phyloP scores from a whole-genome alignment of 2,797 vertebrate species.

The Poeciliopsis paucimaculata region DNA sequence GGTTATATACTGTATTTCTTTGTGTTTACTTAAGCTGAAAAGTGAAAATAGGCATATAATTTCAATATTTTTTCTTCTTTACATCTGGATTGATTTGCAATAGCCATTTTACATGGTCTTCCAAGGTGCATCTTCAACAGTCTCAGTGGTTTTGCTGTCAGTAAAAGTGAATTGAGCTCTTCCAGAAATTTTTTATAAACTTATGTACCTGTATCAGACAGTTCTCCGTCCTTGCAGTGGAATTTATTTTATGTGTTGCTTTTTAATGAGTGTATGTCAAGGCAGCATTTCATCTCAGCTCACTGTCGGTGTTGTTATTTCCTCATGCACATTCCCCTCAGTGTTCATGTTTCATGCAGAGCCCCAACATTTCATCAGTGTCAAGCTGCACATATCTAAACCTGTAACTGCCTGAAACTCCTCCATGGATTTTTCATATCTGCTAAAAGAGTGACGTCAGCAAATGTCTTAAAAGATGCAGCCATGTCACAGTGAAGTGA shows the following conservation, averaged over 20 bases:
- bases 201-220: background rate
- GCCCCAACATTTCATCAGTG: slow-evolving; percentile 22
- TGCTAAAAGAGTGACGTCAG: slow-evolving; percentile 16
- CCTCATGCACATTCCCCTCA: slow-evolving; percentile 9
- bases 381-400: slow-evolving; percentile 30
- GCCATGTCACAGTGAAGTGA: slow-evolving; percentile 19
- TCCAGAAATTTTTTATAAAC: background rate
- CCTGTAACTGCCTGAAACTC: slow-evolving; percentile 24
- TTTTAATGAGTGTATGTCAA: slow-evolving; percentile 7
- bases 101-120: background rate
- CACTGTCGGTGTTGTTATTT: slow-evolving; percentile 8
- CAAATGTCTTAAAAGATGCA: slow-evolving; percentile 31
- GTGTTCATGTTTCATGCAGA: slow-evolving; percentile 6
- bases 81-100: background rate
- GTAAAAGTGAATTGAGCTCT: background rate
- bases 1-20: background rate
- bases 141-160: background rate
- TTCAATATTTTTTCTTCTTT: background rate
- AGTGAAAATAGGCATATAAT: background rate
- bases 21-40: background rate
- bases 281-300: slow-evolving; percentile 5
- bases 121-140: background rate
- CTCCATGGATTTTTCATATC: slow-evolving; percentile 26
- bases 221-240: background rate
- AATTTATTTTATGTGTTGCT: slow-evolving; percentile 2